Evolutionary conservation across 1,140 invertebrate genomes (phyloP).

Genomic region (Rhysida immarginata): DNA sequence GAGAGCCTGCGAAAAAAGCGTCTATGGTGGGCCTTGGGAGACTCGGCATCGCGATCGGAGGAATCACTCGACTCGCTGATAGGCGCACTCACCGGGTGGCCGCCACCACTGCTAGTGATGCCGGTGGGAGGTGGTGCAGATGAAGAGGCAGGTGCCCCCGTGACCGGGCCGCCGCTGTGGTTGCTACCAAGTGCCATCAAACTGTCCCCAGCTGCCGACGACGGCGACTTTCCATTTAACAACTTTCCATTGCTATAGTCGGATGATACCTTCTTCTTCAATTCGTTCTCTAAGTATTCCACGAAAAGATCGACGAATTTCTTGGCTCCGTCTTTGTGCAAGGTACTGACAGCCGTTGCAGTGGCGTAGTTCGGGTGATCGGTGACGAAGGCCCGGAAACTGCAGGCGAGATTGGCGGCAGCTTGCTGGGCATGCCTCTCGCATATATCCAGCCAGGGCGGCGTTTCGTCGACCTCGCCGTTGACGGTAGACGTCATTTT

Average conservation of each 20-base stretch:
- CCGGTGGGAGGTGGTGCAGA: no score
- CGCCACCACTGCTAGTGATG: conserved; percentile 11
- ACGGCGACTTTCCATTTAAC: no score
- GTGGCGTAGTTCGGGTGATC: conserved; percentile 21
- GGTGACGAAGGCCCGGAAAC: conserved; percentile 61
- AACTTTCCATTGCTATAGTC: conserved; percentile 12
- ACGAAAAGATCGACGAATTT: conserved; percentile 6
- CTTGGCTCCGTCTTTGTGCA: background rate
- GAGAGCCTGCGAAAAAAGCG: conserved; percentile 66
- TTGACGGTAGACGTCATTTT: background rate
- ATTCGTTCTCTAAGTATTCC: conserved; percentile 16
- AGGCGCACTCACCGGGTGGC: conserved; percentile 8
- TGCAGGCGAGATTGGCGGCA: conserved; percentile 70
- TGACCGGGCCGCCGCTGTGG: conserved; percentile 8
- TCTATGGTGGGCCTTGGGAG: conserved; percentile 59
- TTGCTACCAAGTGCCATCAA: no score
- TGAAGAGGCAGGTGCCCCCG: conserved; percentile 21
- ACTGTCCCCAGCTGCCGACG: no score
- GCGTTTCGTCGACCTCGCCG: background rate
- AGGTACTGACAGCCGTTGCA: background rate
- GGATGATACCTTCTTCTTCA: conserved; percentile 12
- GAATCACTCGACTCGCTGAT: conserved; percentile 41
- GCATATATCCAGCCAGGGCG: conserved; percentile 49
- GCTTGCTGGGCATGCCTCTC: conserved; percentile 67
- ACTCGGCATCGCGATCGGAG: conserved; percentile 49